Conservation (phyloP, 53 echinoderm and acorn worm species). For the Crossaster papposus region DNA sequence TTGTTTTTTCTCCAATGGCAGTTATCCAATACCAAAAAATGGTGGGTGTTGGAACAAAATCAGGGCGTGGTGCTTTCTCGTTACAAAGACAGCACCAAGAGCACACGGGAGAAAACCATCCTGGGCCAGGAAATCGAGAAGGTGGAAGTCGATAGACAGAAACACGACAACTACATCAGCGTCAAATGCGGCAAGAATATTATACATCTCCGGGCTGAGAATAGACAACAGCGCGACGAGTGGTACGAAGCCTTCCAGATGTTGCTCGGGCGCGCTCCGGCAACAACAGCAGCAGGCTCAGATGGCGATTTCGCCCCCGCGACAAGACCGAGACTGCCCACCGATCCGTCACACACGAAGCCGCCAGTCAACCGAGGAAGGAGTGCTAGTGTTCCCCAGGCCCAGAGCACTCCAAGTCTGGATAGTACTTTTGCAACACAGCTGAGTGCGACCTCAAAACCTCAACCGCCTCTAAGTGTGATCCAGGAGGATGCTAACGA, state of each 20-base stretch:
- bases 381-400: neutral
- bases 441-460: neutral
- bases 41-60: neutral
- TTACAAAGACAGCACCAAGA: constrained; percentile 10
- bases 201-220: constrained; percentile 7
- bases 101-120: neutral
- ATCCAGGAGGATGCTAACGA: neutral
- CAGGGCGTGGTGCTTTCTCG: neutral
- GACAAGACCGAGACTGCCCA: neutral
- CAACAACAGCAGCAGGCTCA: neutral
- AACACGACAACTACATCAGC: constrained; percentile 24
- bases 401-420: neutral
- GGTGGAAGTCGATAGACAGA: neutral
- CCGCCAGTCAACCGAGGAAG: neutral
- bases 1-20: neutral
- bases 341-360: neutral
- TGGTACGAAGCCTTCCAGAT: neutral
- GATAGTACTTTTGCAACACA: neutral
- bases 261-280: neutral
- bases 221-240: constrained; percentile 6
- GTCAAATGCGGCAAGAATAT: constrained; percentile 1
- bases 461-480: no score
- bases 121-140: neutral
- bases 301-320: neutral
- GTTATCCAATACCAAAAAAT: neutral